Evolutionary conservation across 2,888 invertebrate species (phyloP).

Genomic region (Ceramica pisi): DNA sequence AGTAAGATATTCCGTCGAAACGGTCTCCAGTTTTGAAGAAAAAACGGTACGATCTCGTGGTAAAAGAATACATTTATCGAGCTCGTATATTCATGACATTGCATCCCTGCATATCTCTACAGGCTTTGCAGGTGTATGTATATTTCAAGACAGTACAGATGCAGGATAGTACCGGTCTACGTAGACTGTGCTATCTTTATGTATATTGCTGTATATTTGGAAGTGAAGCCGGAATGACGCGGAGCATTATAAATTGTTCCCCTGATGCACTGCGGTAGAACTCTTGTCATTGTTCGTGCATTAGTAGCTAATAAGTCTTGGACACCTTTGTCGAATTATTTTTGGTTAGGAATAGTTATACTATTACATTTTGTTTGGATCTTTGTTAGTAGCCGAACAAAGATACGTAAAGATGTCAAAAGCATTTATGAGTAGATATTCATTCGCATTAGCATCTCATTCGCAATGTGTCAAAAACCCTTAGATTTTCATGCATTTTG

Average conservation of each 20-base stretch:
- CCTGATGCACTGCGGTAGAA: slow-evolving; percentile 14
- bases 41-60: background rate
- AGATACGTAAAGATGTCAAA: background rate
- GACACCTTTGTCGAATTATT: background rate
- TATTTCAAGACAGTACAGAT: background rate
- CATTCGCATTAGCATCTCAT: too few species aligned
- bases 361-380: background rate
- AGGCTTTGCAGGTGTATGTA: background rate
- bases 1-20: background rate
- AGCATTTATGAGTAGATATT: too few species aligned
- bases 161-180: background rate
- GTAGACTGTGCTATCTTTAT: too few species aligned
- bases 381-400: background rate
- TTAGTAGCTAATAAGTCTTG: background rate
- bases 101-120: background rate
- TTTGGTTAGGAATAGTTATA: background rate
- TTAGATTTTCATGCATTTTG: too few species aligned
- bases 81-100: background rate
- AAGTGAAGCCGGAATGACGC: slow-evolving; percentile 8
- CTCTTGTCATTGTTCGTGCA: background rate
- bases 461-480: too few species aligned
- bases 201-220: slow-evolving; percentile 25
- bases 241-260: slow-evolving; percentile 35
- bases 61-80: background rate
- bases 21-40: background rate